Percentiles rank a stretch among this genome's conserved stretches.
Conservation (phyloP, 1,140 invertebrate species). For the Bombus superbus region DNA sequence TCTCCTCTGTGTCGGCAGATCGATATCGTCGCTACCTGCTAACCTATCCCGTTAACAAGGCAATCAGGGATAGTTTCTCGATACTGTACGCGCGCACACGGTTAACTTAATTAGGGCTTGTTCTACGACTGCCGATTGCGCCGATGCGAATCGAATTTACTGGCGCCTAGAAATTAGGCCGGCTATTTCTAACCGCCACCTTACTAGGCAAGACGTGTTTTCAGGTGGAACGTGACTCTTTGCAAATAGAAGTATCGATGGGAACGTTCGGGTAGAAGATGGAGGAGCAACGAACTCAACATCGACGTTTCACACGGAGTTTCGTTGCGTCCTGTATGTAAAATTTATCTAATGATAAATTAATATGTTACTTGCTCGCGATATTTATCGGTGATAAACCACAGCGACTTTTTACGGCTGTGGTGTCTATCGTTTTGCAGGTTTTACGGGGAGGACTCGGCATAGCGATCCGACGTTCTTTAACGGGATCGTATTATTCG, state of each 20-base stretch:
- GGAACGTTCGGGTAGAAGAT: no score
- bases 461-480: not conserved
- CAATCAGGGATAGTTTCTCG: constrained; percentile 79
- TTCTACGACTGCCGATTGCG: constrained; percentile 76
- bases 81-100: constrained; percentile 71
- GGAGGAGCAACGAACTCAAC: no score
- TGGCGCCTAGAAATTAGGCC: constrained; percentile 22
- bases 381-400: constrained; percentile 35
- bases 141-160: constrained; percentile 62
- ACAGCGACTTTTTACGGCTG: not conserved
- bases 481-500: constrained; percentile 1
- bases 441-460: not conserved
- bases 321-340: not conserved
- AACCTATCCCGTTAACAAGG: constrained; percentile 78
- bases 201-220: not conserved
- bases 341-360: not conserved
- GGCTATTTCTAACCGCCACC: not conserved
- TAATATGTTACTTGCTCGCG: not conserved
- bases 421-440: constrained; percentile 4
- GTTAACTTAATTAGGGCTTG: constrained; percentile 80
- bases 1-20: constrained; percentile 69
- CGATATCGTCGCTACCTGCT: constrained; percentile 74
- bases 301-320: no score
- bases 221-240: not conserved
- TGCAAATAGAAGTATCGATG: not conserved